Conservation (phyloP, 1,140 invertebrate species). For the Euglossa dilemma region DNA sequence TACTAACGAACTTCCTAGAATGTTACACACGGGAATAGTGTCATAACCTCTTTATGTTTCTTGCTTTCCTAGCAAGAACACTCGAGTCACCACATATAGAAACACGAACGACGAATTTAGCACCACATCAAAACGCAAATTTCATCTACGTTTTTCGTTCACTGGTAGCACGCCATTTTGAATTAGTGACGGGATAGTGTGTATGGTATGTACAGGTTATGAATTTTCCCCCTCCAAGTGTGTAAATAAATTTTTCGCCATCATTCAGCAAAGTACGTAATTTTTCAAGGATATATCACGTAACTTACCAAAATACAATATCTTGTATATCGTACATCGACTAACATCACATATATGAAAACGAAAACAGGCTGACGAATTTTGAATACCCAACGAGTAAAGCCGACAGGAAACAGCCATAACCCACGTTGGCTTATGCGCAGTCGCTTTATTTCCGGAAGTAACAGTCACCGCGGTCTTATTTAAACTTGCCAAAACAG, state of each 20-base stretch:
- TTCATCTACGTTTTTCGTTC: constrained; percentile 5
- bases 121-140: not conserved
- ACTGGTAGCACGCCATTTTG: constrained; percentile 63
- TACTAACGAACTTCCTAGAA: constrained; percentile 28
- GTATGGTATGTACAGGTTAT: constrained; percentile 52
- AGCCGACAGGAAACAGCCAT: constrained; percentile 25
- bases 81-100: constrained; percentile 25
- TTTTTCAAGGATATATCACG: not conserved
- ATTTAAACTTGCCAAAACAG: not conserved
- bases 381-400: constrained; percentile 32
- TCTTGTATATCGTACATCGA: not conserved
- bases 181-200: constrained; percentile 8
- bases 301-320: constrained; percentile 52
- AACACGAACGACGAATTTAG: constrained; percentile 25
- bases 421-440: not conserved
- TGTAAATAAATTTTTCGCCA: not conserved
- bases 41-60: constrained; percentile 47
- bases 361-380: not conserved
- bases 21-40: constrained; percentile 7
- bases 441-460: constrained; percentile 20
- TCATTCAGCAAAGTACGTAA: not conserved
- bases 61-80: not conserved
- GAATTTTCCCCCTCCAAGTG: constrained; percentile 9
- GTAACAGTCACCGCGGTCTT: not conserved
- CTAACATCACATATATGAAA: not conserved